Base-by-base conservation (phyloP, 2,113 vertebrate genomes). In the Pelmatolapia mariae region DNA sequence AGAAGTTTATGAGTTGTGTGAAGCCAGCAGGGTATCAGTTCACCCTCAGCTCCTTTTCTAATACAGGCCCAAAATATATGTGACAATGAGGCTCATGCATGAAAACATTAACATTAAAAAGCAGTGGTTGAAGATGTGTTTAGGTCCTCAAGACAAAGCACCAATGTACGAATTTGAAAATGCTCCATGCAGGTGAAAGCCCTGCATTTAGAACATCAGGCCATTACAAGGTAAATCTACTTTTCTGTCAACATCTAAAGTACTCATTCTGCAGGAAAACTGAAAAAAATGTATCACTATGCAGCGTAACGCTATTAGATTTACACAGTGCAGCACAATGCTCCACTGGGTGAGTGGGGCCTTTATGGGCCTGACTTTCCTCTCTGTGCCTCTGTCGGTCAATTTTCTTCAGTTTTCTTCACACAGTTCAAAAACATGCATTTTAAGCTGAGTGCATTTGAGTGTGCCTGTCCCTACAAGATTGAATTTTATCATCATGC, bases 71-170 rank as follows among this genome's bases (percentile, higher is more conserved):
- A 0, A 78, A 50, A 50, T 19, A 78, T 47, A 47, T 76, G 68
- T 78, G 71, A 78, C 16, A 31, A 19, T 50, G 6, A 50, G 26
- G 3, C 40, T 47, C 71, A 19, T 47, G n/a, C 16, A 78, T 8
- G 10, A 50, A 31, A 31, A 3, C 7, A 0, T 50, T 31, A 50
- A 12, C 4, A 0, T 19, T 29, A 50, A 31, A 50, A 50, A 4
- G 16, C 10, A 78, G 43, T 31, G 45, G 43, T 3, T 78, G 24
- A 50, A 78, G 16, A 50, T 31, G 43, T 1, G 45, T n/a, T 50
- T 78, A 31, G 43, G 15, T 50, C 43, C 26, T 78, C 71, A 31
- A 78, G 7, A 50, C 6, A 78, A 0, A 78, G 24, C 26, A 78
- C 26, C 45, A 31, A 31, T n/a, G 18, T 0, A 31, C 31, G 16